Conservation (phyloP, 2,888 invertebrate species). For the Lasioglossum figueresi region DNA sequence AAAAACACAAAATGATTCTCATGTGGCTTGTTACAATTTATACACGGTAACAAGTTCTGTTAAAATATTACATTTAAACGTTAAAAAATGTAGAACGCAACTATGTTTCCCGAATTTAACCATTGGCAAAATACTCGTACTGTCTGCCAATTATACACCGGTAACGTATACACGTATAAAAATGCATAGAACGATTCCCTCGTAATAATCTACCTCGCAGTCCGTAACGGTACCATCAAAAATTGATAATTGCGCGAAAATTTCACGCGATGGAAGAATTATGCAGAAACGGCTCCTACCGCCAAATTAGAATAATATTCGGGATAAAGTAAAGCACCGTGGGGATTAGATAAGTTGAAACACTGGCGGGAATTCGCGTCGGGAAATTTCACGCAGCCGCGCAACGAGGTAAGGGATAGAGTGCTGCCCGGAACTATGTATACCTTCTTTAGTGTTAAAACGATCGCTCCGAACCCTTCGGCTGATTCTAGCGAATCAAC, state of each 20-base stretch:
- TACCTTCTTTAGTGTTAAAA: slow-evolving; percentile 20
- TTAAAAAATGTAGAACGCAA: not conserved
- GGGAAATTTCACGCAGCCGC: not conserved
- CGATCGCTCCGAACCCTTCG: slow-evolving; percentile 14
- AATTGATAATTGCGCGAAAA: slow-evolving; percentile 1
- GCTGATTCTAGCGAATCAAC: slow-evolving; percentile 19
- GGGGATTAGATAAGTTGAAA: slow-evolving; percentile 6
- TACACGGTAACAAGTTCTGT: not conserved
- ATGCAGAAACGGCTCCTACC: not conserved
- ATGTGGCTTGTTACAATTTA: not conserved
- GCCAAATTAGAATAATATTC: slow-evolving; percentile 1
- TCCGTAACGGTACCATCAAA: not conserved
- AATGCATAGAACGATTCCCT: not conserved
- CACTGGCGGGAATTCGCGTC: not conserved
- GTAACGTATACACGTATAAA: not conserved
- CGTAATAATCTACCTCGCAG: too few species aligned
- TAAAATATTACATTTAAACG: not conserved
- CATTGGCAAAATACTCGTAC: not conserved
- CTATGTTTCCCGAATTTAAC: not conserved
- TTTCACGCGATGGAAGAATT: not conserved
- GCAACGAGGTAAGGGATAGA: not conserved
- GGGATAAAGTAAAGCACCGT: slow-evolving; percentile 5
- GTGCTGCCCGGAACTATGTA: slow-evolving; percentile 2
- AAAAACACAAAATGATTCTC: not conserved
- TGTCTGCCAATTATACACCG: not conserved